phyloP scores from a whole-genome alignment of 2,888 invertebrate genomes.

The Drosophila buzzatii region DNA sequence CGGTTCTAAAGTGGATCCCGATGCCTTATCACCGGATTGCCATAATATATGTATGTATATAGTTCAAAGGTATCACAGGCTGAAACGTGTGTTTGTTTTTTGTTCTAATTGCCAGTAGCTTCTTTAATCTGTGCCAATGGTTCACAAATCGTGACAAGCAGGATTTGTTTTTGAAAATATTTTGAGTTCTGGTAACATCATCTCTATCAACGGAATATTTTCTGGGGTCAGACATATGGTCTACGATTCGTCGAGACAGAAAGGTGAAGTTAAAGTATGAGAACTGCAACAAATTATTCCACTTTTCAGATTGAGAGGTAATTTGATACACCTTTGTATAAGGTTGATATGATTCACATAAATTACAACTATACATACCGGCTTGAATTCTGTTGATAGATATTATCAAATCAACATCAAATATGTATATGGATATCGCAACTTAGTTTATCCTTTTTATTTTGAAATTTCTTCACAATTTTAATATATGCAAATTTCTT shows the following conservation, averaged over 20 bases:
- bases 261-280: not conserved
- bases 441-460: slow-evolving; percentile 10
- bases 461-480: slow-evolving; percentile 6
- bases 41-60: slow-evolving; percentile 45
- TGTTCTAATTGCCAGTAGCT: slow-evolving; percentile 33
- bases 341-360: not conserved
- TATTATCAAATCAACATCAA: not conserved
- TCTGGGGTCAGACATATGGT: slow-evolving; percentile 16
- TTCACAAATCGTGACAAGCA: slow-evolving; percentile 45
- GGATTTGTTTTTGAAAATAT: slow-evolving; percentile 11
- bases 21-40: slow-evolving; percentile 59
- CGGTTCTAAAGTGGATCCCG: slow-evolving; percentile 65
- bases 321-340: slow-evolving; percentile 1
- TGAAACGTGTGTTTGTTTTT: slow-evolving; percentile 26
- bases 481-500: slow-evolving; percentile 17
- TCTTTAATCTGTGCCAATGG: slow-evolving; percentile 59
- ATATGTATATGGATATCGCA: not conserved
- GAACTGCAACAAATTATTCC: not conserved
- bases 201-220: slow-evolving; percentile 63
- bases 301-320: not conserved
- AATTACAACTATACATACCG: not conserved
- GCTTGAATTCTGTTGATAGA: not conserved
- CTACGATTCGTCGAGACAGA: not conserved
- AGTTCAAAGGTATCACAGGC: slow-evolving; percentile 67
- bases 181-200: slow-evolving; percentile 30